Percentiles rank a stretch among this genome's conserved stretches.
Evolutionary conservation across 2,113 vertebrate genomes (phyloP).

Genomic region (Chaetodon auriga): DNA sequence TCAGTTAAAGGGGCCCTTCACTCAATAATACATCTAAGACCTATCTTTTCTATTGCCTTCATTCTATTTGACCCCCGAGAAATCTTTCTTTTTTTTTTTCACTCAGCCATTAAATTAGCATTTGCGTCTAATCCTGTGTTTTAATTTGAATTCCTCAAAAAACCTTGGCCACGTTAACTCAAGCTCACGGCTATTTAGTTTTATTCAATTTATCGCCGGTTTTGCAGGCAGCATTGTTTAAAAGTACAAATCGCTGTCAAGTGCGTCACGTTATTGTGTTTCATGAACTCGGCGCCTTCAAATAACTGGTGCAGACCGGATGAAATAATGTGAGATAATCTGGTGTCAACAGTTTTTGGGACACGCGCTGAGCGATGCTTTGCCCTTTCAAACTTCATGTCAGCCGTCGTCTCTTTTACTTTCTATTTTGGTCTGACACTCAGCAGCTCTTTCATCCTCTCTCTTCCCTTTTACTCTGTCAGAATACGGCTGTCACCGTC

Average conservation of each 20-base stretch:
- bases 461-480: slow-evolving; percentile 43
- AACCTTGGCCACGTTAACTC: neutral
- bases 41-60: slow-evolving; percentile 16
- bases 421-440: slow-evolving; percentile 57
- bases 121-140: neutral
- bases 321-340: slow-evolving; percentile 32
- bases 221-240: slow-evolving; percentile 7
- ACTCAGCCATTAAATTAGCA: neutral
- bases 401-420: slow-evolving; percentile 36
- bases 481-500: slow-evolving; percentile 35
- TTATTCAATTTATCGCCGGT: slow-evolving; percentile 9
- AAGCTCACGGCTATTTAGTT: slow-evolving; percentile 12
- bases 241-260: slow-evolving; percentile 29
- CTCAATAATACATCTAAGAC: slow-evolving; percentile 62
- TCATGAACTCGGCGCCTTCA: slow-evolving; percentile 21
- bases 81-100: neutral
- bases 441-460: slow-evolving; percentile 55
- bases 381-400: slow-evolving; percentile 48
- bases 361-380: slow-evolving; percentile 23
- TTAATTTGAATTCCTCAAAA: slow-evolving; percentile 32
- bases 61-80: slow-evolving; percentile 28
- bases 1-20: slow-evolving; percentile 52
- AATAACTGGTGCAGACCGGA: slow-evolving; percentile 5
- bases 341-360: slow-evolving; percentile 37
- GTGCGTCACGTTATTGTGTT: slow-evolving; percentile 16